Base-by-base conservation (phyloP, 1,140 invertebrate species). In the Palaemon carinicauda region DNA sequence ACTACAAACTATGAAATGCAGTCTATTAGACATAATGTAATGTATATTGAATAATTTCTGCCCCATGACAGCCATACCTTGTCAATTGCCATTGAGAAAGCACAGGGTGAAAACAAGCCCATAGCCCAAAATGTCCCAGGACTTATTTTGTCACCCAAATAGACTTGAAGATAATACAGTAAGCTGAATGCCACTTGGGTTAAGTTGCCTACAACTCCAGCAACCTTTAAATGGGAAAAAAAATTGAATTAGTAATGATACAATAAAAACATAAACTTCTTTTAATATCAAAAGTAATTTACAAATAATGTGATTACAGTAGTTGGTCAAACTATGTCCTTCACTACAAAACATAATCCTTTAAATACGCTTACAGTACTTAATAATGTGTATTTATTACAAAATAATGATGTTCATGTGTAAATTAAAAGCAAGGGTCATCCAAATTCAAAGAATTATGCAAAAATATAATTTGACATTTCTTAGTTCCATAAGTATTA, bases 1-100 rank as follows among this genome's bases (percentile, higher is more conserved):
- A 60, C 24, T 17, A 69, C 19, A 21, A 17, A 69, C 24, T 15
- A 21, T 69, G 3, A 7, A 14, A 69, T 24, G 4, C 60, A 69
- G 41, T 12, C 41, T 3, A 41, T 41, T 3, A 41, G 12, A n/a
- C n/a, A n/a, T n/a, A 41, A 41, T 41, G 12, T 41, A 17, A 53
- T 4, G 4, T 17, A 33, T 41, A n/a, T 3, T 24, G 51, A 4
- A 51, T 33, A 53, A 21, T 3, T 52, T 51, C 15, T 60, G 10
- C 29, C 24, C 54, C 1, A 24, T 19, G 56, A 50, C 27, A 80
- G 73, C 77, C 80, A 91, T 93, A 96, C 95, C 93, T 95, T 95
- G 90, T 97, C 96, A 93, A 97, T 95, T 33, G 95, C 95, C 27
- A 96, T 91, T 2, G 96, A 95, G 90, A 96, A 95, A 81, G 95